Conservation (phyloP, 30 jellyfish, hydroid and myxozoan species). For the Turritopsis dohrnii region DNA sequence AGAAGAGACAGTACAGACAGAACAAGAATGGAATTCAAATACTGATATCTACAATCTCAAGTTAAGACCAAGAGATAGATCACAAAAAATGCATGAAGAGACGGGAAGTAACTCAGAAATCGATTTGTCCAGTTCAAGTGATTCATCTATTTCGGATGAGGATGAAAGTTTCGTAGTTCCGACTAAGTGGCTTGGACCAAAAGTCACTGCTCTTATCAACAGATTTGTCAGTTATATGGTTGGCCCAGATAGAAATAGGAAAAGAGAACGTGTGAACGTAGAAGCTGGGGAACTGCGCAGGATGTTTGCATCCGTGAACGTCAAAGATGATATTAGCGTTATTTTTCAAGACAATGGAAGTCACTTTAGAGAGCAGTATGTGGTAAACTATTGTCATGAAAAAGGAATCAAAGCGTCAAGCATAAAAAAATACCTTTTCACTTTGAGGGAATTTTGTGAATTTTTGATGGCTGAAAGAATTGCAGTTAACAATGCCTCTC, state of each 20-base stretch:
- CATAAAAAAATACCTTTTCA: constrained; percentile 16
- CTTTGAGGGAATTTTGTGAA: constrained; percentile 11
- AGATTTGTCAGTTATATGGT: not conserved
- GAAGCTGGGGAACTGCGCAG: constrained; percentile 10
- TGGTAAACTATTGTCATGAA: not conserved
- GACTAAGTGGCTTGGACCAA: not conserved
- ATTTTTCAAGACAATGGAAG: constrained; percentile 1
- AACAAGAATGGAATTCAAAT: not conserved
- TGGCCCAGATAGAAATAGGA: constrained; percentile 19
- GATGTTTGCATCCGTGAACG: not conserved
- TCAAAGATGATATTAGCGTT: constrained; percentile 5
- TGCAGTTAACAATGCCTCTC: not conserved
- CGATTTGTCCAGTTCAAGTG: not conserved
- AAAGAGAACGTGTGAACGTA: constrained; percentile 10
- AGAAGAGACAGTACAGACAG: not conserved
- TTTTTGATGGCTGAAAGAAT: constrained; percentile 1
- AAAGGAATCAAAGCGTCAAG: constrained; percentile 2
- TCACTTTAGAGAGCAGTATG: not conserved
- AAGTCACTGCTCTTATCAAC: not conserved
- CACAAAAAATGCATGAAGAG: not conserved
- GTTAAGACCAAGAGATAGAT: not conserved
- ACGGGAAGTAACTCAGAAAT: not conserved
- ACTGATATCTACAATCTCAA: not conserved
- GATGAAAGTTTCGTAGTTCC: not conserved
- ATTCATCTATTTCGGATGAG: too few species aligned